Conservation (phyloP, 2,797 vertebrate species). For the Pseudocheirus occidentalis region DNA sequence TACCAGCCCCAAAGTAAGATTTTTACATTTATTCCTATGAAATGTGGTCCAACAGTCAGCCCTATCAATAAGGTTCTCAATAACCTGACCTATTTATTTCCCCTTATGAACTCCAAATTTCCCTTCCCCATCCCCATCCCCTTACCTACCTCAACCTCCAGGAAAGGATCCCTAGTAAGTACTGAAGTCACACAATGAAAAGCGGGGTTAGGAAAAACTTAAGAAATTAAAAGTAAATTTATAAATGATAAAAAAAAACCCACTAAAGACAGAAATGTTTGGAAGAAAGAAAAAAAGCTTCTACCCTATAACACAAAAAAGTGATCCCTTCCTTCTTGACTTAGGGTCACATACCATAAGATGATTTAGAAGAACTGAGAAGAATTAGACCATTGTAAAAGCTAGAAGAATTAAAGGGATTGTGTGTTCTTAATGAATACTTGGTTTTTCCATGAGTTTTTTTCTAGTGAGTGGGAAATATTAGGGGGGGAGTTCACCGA, state of each 20-base stretch:
- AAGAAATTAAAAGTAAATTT: neutral
- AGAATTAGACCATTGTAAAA: neutral
- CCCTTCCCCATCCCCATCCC: neutral
- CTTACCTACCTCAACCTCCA: neutral
- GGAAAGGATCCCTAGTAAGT: neutral
- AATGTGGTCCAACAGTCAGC: neutral
- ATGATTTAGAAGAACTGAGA: neutral
- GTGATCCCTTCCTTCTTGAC: neutral
- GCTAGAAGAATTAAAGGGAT: neutral
- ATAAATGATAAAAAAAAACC: neutral
- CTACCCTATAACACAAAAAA: neutral
- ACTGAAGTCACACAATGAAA: neutral
- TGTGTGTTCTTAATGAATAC: neutral
- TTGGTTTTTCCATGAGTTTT: neutral
- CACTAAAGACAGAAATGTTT: neutral
- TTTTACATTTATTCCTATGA: neutral
- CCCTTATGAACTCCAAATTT: neutral
- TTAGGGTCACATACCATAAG: neutral
- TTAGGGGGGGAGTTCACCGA: neutral
- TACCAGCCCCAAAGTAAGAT: neutral
- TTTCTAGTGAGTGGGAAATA: neutral
- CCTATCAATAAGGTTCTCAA: neutral
- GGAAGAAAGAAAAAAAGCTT: neutral
- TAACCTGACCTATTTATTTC: neutral
- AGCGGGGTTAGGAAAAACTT: neutral